Conservation (phyloP, 2,797 vertebrate species). For the Platyrinchus mystaceus region DNA sequence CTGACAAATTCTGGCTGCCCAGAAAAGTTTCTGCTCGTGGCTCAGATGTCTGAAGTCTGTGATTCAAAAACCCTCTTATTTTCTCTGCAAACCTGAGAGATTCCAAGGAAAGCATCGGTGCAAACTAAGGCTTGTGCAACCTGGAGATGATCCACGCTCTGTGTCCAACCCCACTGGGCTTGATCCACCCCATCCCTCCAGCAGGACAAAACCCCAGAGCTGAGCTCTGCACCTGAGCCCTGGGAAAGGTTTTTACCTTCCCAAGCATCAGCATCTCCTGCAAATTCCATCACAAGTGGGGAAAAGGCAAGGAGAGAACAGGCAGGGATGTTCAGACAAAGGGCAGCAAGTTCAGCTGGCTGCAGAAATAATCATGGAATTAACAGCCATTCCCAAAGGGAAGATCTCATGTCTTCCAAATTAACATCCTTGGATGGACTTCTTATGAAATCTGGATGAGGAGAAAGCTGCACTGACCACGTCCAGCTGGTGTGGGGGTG, state of each 20-base stretch:
- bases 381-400: slow-evolving; percentile 4
- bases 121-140: background rate
- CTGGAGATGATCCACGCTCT: background rate
- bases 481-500: background rate
- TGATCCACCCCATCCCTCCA: background rate
- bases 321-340: background rate
- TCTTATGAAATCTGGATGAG: background rate
- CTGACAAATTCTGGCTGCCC: fast-evolving
- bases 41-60: background rate
- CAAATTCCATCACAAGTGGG: fast-evolving
- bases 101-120: background rate
- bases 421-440: background rate
- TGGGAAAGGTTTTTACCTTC: background rate
- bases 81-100: background rate
- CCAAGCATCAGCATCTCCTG: background rate
- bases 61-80: background rate
- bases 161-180: background rate
- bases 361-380: background rate
- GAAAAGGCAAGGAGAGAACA: background rate
- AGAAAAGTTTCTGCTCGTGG: background rate
- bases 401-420: slow-evolving; percentile 10
- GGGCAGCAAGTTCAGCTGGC: background rate
- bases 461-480: background rate
- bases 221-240: background rate
- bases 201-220: background rate